Evolutionary conservation across 2,888 invertebrate genomes (phyloP), one percentile per base, ranked within the genome.

Genomic region (Nudaria mundana): DNA sequence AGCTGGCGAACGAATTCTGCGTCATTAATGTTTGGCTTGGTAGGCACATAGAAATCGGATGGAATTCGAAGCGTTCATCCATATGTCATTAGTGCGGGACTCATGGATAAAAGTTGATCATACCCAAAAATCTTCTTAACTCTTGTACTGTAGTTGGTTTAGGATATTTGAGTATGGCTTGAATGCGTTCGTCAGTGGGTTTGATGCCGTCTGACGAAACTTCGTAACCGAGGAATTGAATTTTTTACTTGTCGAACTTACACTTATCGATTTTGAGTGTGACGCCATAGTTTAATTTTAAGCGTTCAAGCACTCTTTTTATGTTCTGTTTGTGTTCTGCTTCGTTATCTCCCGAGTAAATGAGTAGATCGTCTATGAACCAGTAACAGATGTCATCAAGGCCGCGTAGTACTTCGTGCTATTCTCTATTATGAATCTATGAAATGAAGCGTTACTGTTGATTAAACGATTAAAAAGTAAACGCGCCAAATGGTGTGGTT

Each of bases 21-120:
- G 18, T 18, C 18, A 18, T 18, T 18, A 5, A 18, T 18, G 5
- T 18, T 18, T 5, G 18, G 18, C 18, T 18, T 18, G 3, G 18
- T 18, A 18, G 18, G 18, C 18, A 18, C 18, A 5, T 4, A 18
- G 18, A 18, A 18, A 18, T 18, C 18, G 3, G 18, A 18, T 5
- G 18, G 18, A 18, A 18, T 18, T 18, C 18, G 18, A 4, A 18
- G 18, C 18, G 18, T 18, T 4, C 3, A 18, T 5, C 18, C 18
- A 5, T 18, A 18, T 18, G 18, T 18, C n/a, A n/a, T n/a, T n/a
- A n/a, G n/a, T n/a, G n/a, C n/a, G n/a, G n/a, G n/a, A n/a, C n/a
- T n/a, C n/a, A n/a, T n/a, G n/a, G n/a, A n/a, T n/a, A 30, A 13
- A 37, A 37, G 15, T 31, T 37, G 15, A 31, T 12, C 29, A 36